Evolutionary conservation across 2,113 vertebrate genomes (phyloP), one percentile per base, ranked within the genome.

Genomic region (Poicephalus gulielmi): DNA sequence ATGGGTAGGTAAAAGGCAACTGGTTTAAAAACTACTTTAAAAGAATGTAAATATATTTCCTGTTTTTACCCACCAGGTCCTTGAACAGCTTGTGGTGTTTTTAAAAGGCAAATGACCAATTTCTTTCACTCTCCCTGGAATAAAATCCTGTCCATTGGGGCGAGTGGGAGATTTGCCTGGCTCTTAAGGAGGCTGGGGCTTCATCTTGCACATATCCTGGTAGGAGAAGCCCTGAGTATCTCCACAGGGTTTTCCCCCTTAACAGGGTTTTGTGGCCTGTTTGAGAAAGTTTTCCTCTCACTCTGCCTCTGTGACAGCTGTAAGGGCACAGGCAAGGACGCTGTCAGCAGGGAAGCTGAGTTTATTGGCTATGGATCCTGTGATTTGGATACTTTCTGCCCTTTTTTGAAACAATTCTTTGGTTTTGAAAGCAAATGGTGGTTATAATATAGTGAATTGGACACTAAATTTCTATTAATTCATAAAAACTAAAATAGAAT

Each of bases 401-500:
- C 92, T 92, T 96, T 93, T 95, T 91, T 79, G 63, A 95, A 94
- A 87, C 89, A 96, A 62, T 96, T 96, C 93, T 89, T 60, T 64
- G 68, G 68, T 95, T 97, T 93, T 97, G 94, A 97, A 97, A 96
- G 97, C 93, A 97, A 97, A 97, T 86, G 90, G 85, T 89, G 27
- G 70, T 94, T 96, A 57, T 97, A 95, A 96, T 90, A 86, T 83
- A 94, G 76, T 67, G 81, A 95, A 96, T 96, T 94, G 95, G 95
- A 46, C 96, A 97, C 96, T 98, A 98, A 97, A 98, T 97, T 98
- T 98, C 97, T 98, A 98, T 98, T 98, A 98, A 98, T 98, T 98
- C 98, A 98, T 98, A 97, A 98, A 98, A 98, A 95, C 96, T 97
- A 98, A 98, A 98, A 98, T 98, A 98, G 98, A 98, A 98, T 97